Base-by-base conservation (phyloP, 1,140 invertebrate genomes). In the Bacillus rossius region DNA sequence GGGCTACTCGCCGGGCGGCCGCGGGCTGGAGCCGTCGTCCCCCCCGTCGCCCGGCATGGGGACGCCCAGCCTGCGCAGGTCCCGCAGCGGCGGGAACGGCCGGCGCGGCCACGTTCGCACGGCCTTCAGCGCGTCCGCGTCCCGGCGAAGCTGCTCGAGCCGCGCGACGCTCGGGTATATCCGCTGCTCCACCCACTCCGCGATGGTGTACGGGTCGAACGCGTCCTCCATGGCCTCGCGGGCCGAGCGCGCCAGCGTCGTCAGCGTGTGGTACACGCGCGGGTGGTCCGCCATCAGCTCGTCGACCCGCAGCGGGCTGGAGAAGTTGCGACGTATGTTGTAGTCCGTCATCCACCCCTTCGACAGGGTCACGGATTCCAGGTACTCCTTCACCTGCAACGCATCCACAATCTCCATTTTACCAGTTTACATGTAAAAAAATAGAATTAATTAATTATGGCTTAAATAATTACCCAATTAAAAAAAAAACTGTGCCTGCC, bases 311-410 rank as follows among this genome's bases (percentile, higher is more conserved):
- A 85, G 78, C 0, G 88, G 86, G 60, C 82, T 85, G 3, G 87
- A 85, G 61, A 86, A 91, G 61, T 85, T 87, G 63, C 87, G 81
- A n/a, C 86, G 79, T 1, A 90, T 75, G 68, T 91, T 92, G 65
- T 91, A 92, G 4, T 84, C 79, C 7, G 88, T 91, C 64, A 91
- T 73, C 89, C 89, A 93, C 17, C 86, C 84, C 61, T 79, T 74
- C 3, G 69, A 68, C 50, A 73, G 69, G 0, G 64, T 69, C n/a
- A 63, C 63, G 13, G 57, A 59, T 16, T 51, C 50, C 3, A 59
- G 3, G 17, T 37, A 61, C 17, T 63, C 65, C 38, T 70, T 65
- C 3, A 74, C 71, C 34, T 34, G 29, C 4, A 34, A 34, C 10
- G 4, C 4, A 34, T 7, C 29, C 4, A 10, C 29, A 34, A n/a